These are phyloP conservation scores for Petroica traversi DNA, from an alignment of 2,113 vertebrate genomes.

Conservation along the genomic window DNA sequence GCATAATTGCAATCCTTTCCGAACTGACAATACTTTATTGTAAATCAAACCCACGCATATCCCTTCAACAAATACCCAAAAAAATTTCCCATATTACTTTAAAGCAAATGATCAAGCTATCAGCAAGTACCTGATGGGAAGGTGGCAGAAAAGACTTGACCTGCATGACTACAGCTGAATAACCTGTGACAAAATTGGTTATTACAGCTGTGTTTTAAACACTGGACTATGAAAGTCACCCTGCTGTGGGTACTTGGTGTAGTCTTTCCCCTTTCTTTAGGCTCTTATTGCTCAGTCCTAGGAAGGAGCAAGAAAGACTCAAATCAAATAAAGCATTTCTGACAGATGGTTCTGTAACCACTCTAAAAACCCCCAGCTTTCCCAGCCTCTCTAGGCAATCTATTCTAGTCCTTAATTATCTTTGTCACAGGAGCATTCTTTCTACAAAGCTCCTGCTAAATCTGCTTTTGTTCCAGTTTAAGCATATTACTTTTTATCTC, in stretches of 20 bases:
- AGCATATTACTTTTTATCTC: neutral
- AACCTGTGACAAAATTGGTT: neutral
- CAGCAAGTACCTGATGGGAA: neutral
- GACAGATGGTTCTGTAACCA: neutral
- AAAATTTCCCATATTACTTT: neutral
- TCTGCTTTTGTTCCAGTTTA: neutral
- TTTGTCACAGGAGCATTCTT: neutral
- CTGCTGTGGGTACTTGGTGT: neutral
- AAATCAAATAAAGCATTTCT: neutral
- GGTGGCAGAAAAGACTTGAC: neutral
- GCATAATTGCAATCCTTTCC: neutral
- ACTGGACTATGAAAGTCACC: neutral
- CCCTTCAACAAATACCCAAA: neutral
- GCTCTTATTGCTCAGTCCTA: neutral
- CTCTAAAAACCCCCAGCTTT: neutral
- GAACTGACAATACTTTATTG: neutral
- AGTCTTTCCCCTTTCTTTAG: neutral
- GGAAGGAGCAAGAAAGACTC: neutral
- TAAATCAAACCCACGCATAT: neutral
- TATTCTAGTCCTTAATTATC: neutral
- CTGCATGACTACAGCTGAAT: neutral
- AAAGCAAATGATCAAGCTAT: neutral
- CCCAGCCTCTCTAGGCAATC: neutral
- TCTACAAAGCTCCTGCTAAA: neutral
- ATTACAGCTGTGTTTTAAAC: neutral